phyloP scores from a whole-genome alignment of 2,888 invertebrate species.

The Caenorhabditis parvicauda region DNA sequence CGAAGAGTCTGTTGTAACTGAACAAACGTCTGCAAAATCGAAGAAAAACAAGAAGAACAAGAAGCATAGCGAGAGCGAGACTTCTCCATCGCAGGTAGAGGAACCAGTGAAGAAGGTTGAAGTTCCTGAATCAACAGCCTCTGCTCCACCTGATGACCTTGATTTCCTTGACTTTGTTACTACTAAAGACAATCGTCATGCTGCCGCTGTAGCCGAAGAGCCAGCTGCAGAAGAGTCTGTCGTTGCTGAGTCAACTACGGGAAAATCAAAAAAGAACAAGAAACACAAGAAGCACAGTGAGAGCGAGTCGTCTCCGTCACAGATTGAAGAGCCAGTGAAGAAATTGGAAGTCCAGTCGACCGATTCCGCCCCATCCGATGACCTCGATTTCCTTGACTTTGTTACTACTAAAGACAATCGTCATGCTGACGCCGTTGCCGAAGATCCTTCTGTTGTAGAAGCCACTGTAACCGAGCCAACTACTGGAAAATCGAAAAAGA shows the following conservation, averaged over 20 bases:
- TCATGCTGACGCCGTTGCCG: constrained; percentile 11
- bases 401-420: constrained; percentile 13
- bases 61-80: constrained; percentile 10
- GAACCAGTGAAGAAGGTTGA: not conserved
- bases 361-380: too few relatives aligned
- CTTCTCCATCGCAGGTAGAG: not conserved
- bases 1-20: not conserved
- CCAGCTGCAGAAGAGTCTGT: not conserved
- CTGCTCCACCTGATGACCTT: too few relatives aligned
- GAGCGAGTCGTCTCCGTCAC: constrained; percentile 17
- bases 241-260: not conserved
- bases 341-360: too few relatives aligned
- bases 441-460: constrained; percentile 8
- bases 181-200: not conserved
- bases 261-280: constrained; percentile 34
- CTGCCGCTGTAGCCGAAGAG: not conserved
- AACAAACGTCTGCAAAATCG: not conserved
- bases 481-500: constrained; percentile 24
- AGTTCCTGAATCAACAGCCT: too few relatives aligned
- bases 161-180: too few relatives aligned
- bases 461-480: not conserved
- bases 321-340: constrained; percentile 1
- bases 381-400: constrained; percentile 21
- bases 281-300: constrained; percentile 29
- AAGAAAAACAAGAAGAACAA: constrained; percentile 24